Evolutionary conservation across 1,140 invertebrate species (phyloP).

Genomic region (Periplaneta americana): DNA sequence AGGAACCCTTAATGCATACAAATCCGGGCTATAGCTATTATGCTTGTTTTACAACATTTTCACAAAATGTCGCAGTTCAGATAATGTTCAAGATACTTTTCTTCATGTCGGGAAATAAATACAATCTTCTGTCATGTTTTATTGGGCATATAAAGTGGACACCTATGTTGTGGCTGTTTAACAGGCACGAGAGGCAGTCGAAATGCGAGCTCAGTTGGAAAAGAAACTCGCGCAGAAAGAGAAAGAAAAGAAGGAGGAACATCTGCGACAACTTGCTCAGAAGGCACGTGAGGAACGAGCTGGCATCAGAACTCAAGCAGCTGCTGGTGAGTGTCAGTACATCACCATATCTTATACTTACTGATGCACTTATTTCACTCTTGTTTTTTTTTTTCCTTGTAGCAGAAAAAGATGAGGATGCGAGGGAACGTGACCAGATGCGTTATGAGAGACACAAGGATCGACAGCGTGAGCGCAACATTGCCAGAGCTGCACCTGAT

Average conservation of each 20-base stretch:
- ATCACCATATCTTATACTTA: not conserved
- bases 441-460: slow-evolving; percentile 88
- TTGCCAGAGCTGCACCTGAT: slow-evolving; percentile 89
- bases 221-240: slow-evolving; percentile 96
- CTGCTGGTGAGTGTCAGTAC: slow-evolving; percentile 20
- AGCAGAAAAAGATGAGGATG: slow-evolving; percentile 61
- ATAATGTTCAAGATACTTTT: too few species aligned
- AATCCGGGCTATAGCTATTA: too few species aligned
- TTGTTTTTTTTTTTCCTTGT: slow-evolving; percentile 17
- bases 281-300: slow-evolving; percentile 93
- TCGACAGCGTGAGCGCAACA: slow-evolving; percentile 84
- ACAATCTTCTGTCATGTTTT: too few species aligned
- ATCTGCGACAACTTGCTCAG: slow-evolving; percentile 86
- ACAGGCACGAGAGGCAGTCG: slow-evolving; percentile 87
- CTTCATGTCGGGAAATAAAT: too few species aligned
- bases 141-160: too few species aligned
- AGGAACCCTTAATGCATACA: too few species aligned
- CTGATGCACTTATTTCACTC: not conserved
- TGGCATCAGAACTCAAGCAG: slow-evolving; percentile 56
- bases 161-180: not conserved
- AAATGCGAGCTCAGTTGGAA: slow-evolving; percentile 92
- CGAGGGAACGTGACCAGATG: slow-evolving; percentile 83
- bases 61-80: too few species aligned
- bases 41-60: too few species aligned
- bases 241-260: slow-evolving; percentile 97